Evolutionary conservation across 1,140 invertebrate genomes (phyloP).

Genomic region (Pentalonia nigronervosa): DNA sequence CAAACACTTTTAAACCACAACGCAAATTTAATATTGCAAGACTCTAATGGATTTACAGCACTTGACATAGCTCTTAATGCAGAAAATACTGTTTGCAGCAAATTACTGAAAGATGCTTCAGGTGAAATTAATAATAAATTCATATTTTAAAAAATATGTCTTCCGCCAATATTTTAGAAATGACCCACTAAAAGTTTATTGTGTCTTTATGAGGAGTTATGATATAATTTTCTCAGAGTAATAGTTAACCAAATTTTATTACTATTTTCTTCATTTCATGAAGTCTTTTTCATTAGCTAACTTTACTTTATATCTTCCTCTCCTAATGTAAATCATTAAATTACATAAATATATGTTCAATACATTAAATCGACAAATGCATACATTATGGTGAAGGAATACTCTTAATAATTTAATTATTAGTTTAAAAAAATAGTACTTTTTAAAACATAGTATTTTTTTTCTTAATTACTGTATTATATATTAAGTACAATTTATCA

Average conservation of each 20-base stretch:
- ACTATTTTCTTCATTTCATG: neutral
- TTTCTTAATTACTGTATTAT: no score
- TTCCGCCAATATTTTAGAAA: neutral
- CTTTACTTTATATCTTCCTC: neutral
- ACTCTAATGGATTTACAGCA: conserved; percentile 74
- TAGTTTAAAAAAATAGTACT: neutral
- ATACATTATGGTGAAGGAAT: neutral
- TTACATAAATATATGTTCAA: no score
- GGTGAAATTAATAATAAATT: conserved; percentile 66
- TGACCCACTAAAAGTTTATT: neutral
- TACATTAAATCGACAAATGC: neutral
- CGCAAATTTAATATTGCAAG: conserved; percentile 72
- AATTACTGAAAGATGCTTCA: conserved; percentile 73
- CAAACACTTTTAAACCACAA: conserved; percentile 73
- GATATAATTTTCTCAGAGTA: neutral
- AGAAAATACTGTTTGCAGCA: conserved; percentile 73
- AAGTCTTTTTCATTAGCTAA: neutral
- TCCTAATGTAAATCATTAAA: neutral
- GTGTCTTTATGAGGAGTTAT: no score
- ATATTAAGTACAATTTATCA: no score
- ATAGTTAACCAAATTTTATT: neutral
- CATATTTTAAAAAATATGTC: neutral
- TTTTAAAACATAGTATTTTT: neutral
- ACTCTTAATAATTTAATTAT: neutral
- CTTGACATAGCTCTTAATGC: conserved; percentile 79